Conservation (phyloP, 2,888 invertebrate species). For the Leucophenga maculata region DNA sequence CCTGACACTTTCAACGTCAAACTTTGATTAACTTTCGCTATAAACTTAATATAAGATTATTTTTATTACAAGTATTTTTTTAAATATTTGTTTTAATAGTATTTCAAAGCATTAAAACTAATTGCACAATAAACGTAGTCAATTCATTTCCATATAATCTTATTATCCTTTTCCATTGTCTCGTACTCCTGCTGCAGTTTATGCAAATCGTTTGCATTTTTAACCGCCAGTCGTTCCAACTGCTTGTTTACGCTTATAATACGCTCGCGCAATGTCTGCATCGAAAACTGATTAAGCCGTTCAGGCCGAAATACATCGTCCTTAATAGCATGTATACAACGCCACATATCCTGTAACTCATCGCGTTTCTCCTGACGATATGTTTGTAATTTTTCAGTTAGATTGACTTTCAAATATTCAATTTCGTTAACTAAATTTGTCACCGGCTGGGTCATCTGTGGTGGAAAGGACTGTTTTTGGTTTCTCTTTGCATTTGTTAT, state of each 20-base stretch:
- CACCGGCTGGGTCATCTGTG: constrained; percentile 12
- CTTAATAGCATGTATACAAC: constrained; percentile 60
- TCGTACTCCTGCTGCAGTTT: constrained; percentile 48
- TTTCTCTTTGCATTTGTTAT: not conserved
- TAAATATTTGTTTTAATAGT: not conserved
- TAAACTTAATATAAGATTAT: no score
- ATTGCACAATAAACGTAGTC: not conserved
- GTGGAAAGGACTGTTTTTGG: not conserved
- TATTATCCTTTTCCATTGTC: constrained; percentile 54
- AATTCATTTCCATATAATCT: constrained; percentile 54
- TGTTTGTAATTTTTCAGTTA: constrained; percentile 52
- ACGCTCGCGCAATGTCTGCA: constrained; percentile 62
- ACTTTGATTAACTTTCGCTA: no score
- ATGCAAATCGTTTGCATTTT: constrained; percentile 56
- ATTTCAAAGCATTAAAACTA: not conserved
- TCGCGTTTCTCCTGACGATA: constrained; percentile 51
- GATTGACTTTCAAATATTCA: constrained; percentile 57
- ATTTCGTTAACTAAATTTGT: constrained; percentile 59
- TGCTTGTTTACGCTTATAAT: constrained; percentile 63
- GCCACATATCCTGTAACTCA: constrained; percentile 67
- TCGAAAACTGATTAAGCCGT: constrained; percentile 56
- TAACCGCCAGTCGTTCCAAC: constrained; percentile 55
- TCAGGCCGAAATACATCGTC: constrained; percentile 60
- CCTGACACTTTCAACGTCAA: no score
- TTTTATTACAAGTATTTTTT: no score